Evolutionary conservation across 2,888 invertebrate genomes (phyloP).

Genomic region (Hipparchia semele): DNA sequence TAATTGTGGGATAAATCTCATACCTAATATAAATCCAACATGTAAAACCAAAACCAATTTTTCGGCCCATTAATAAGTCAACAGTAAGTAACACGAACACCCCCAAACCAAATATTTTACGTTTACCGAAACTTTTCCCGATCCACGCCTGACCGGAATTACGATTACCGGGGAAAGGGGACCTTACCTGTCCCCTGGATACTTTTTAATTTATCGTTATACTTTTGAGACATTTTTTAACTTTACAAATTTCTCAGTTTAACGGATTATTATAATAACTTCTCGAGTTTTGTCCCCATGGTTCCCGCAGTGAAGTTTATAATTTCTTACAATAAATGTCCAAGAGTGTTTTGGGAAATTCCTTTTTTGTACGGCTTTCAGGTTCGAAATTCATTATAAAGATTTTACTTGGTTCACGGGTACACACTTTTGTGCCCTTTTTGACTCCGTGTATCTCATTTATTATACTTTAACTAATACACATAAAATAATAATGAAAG

Average conservation of each 20-base stretch:
- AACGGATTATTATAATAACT: conserved; percentile 15
- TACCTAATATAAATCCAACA: not conserved
- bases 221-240: conserved; percentile 3
- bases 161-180: conserved; percentile 4
- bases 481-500: too few species aligned
- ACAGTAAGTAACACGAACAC: conserved; percentile 3
- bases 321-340: conserved; percentile 9
- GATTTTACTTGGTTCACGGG: not conserved
- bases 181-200: conserved; percentile 21
- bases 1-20: too few species aligned
- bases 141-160: conserved; percentile 12
- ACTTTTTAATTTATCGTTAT: conserved; percentile 25
- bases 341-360: not conserved
- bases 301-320: not conserved
- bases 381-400: not conserved
- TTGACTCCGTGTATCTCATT: not conserved
- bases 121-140: conserved; percentile 13
- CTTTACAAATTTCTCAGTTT: conserved; percentile 16
- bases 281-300: not conserved
- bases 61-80: conserved; percentile 10
- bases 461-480: too few species aligned
- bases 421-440: not conserved
- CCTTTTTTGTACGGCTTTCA: not conserved
- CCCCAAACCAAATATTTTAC: conserved; percentile 17
- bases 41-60: conserved; percentile 11